These are phyloP conservation scores for Littorina saxatilis DNA, from an alignment of 1,140 invertebrate genomes.

Conservation along the genomic window DNA sequence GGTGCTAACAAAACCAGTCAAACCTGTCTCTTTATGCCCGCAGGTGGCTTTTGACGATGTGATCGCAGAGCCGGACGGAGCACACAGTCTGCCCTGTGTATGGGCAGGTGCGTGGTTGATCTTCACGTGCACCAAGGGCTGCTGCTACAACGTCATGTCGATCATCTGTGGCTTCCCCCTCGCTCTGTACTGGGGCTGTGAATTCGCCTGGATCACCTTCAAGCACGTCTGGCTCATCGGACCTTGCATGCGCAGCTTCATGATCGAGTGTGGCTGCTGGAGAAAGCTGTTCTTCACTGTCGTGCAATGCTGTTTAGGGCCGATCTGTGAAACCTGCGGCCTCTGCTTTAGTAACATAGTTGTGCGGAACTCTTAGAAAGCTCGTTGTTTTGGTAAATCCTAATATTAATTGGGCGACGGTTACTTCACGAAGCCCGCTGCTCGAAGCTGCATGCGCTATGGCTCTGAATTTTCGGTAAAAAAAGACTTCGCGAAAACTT, in stretches of 20 bases:
- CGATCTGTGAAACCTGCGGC: slow-evolving; percentile 43
- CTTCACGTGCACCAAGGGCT: slow-evolving; percentile 82
- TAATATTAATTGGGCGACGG: too few species aligned
- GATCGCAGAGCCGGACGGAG: slow-evolving; percentile 85
- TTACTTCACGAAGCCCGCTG: too few species aligned
- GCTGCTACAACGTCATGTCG: slow-evolving; percentile 84
- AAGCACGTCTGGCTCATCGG: slow-evolving; percentile 74
- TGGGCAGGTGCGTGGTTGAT: slow-evolving; percentile 84
- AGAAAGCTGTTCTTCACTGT: slow-evolving; percentile 79
- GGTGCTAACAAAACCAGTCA: too few species aligned
- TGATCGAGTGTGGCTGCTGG: slow-evolving; percentile 81
- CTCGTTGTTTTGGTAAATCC: too few species aligned
- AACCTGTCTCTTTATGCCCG: too few species aligned
- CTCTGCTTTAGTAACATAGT: background rate
- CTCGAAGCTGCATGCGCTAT: too few species aligned
- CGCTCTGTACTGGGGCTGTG: slow-evolving; percentile 78
- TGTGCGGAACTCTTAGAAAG: too few species aligned
- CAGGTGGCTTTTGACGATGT: slow-evolving; percentile 82
- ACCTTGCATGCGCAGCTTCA: slow-evolving; percentile 62
- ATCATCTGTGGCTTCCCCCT: slow-evolving; percentile 79
- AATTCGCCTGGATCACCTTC: slow-evolving; percentile 86
- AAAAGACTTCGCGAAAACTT: too few species aligned
- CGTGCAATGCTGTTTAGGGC: slow-evolving; percentile 77
- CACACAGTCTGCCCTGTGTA: slow-evolving; percentile 84
- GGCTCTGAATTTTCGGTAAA: too few species aligned